These are phyloP conservation scores for Genyomyrus donnyi DNA, from an alignment of 2,113 vertebrate genomes.

Conservation along the genomic window DNA sequence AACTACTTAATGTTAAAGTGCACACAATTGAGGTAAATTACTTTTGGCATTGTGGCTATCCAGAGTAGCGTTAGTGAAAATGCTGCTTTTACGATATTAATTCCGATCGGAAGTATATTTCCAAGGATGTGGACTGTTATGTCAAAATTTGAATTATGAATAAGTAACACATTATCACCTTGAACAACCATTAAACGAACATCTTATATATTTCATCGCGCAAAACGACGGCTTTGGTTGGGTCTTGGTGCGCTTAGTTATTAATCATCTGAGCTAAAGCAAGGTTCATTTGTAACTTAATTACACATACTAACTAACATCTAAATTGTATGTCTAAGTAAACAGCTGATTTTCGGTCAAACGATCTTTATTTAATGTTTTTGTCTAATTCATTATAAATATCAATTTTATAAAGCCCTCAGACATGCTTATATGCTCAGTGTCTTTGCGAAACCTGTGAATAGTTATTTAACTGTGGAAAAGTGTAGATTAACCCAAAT, in stretches of 20 bases:
- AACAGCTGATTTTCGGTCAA: background rate
- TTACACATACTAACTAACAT: background rate
- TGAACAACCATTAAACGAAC: background rate
- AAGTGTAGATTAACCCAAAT: background rate
- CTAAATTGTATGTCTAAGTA: background rate
- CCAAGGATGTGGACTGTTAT: background rate
- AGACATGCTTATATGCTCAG: background rate
- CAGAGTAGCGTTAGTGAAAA: background rate
- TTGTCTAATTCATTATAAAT: background rate
- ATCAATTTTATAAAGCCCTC: background rate
- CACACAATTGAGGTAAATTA: background rate
- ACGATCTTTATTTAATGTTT: background rate
- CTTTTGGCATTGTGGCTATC: background rate
- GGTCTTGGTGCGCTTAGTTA: background rate
- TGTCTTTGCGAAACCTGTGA: background rate
- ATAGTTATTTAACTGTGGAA: background rate
- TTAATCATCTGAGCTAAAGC: background rate
- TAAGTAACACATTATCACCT: background rate
- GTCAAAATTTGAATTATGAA: background rate
- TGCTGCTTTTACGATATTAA: background rate
- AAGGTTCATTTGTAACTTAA: background rate
- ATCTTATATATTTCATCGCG: background rate
- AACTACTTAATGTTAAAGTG: background rate
- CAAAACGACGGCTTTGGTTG: background rate
- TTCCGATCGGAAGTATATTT: background rate